Base-by-base conservation (phyloP, 2,888 invertebrate genomes). In the Holacanthella duospinosa region DNA sequence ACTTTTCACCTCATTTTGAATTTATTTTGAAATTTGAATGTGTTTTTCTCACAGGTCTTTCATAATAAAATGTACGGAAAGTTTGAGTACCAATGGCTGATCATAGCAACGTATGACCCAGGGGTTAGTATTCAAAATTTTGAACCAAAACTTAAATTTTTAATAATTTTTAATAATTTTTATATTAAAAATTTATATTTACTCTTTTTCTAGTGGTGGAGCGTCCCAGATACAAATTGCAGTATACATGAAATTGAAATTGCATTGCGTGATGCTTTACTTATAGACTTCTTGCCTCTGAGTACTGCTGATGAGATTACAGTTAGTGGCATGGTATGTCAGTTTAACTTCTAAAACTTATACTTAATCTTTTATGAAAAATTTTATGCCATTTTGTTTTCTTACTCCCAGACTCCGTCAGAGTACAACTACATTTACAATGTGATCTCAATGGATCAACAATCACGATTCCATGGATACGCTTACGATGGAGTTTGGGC, bases 401-500 rank as follows among this genome's bases (percentile, higher is more conserved):
- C 56, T 70, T 61, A 63, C 68, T 81, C 79, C 29, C 79, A 94
- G 93, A 93, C 91, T 0, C 88, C 94, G 0, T 86, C 87, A 71
- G 90, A 93, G 76, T 95, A 95, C 76, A 83, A 86, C 75, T 81
- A 83, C 44, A 87, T 91, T 76, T 95, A 95, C 77, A 86, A 93
- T 74, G 83, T 86, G 29, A 80, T 88, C 67, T 82, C 92, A 69
- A 88, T 89, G 1, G 76, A 79, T 1, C 91, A 93, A 75, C 94
- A 92, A 79, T 94, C 93, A 43, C 84, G 93, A 70, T 96, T 93
- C 76, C 95, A 96, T 77, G 96, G 95, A 1, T 99, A 97, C 78
- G 95, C 96, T 12, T 99, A 97, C 77, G 97, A 99, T 78, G 97
- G 93, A 2, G 90, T 99, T 70, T 97, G 97, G 96, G 92, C 95